Base-by-base conservation (phyloP, 2,888 invertebrate genomes). In the Chloroclysta siterata region DNA sequence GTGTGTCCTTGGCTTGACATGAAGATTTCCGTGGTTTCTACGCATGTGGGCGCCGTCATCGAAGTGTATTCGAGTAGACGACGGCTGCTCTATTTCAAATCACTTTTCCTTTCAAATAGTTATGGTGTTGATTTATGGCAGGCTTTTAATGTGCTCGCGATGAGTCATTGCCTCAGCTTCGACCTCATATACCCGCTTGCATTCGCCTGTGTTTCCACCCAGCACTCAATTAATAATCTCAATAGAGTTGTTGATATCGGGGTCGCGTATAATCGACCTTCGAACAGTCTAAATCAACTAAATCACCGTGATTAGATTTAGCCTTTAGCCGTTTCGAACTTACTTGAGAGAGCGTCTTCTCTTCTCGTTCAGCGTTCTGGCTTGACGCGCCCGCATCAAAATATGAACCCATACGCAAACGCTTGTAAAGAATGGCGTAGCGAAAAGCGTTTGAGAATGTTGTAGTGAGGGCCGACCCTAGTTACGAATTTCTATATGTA, bases 401-500 rank as follows among this genome's bases (percentile, higher is more conserved):
- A 22, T 22, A 22, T 22, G 22, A 22, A 22, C 22, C 22, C 0
- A 33, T 8, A 33, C 33, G 1, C 6, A 36, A 39, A 39, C 2
- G 11, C 4, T 39, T 39, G 7, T 33, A 6, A 8, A 11, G 2
- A 39, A 39, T 33, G 33, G 33, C 33, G 33, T 5, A 33, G 33
- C 8, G 33, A 39, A 39, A 11, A 11, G 36, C 36, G 36, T 11
- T 11, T 39, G 11, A 39, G 36, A 33, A 64, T 36, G 46, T 46
- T 36, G 33, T 63, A 73, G 71, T 78, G 79, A 76, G 65, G 39
- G n/a, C 22, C 22, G 53, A 56, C 17, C 44, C 48, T 66, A 28
- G 56, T 65, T 59, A 61, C 48, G 48, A 66, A 68, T 77, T 77
- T 79, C 70, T 72, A 75, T 78, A 85, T 76, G 84, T 87, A 76